Evolutionary conservation across 1,140 invertebrate genomes (phyloP), one percentile per base, ranked within the genome.

Genomic region (Argopecten irradians): DNA sequence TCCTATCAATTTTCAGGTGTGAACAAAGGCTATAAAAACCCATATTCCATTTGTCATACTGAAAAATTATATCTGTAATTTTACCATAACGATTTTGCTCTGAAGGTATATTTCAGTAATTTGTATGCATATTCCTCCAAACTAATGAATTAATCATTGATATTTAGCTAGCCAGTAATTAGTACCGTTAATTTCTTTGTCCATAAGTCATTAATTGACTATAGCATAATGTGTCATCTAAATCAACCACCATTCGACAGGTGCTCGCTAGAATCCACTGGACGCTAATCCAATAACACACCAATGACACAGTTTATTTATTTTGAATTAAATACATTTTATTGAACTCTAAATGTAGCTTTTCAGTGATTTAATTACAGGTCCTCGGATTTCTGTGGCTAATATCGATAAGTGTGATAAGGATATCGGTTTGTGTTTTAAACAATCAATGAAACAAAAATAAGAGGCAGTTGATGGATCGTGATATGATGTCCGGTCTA

Each of bases 261-360:
- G 55, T 71, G 55, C 55, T 71, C n/a, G 55, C 55, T 71, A n/a
- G 22, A 5, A 7, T 71, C 28, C n/a, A 71, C 28, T 11, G n/a
- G 55, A 71, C 55, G 22, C 55, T 28, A 5, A 71, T 16, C 22
- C 55, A 71, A 71, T 71, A 71, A 71, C 28, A 71, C 55, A n/a
- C 28, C 28, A 71, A 71, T 71, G n/a, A 11, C n/a, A 28, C 55
- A 71, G 22, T 28, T 71, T 71, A 71, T 71, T 71, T 71, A 71
- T 28, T 71, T 71, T 8, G 55, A 71, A 71, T 71, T 71, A 71
- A 71, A 71, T 71, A 71, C 55, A 71, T 71, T 71, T 71, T 71
- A 71, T 71, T 71, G 55, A 71, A n/a, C 28, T 46, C 13, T 2
- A 46, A 11, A 46, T 2, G 55, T 71, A 71, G 55, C 55, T 71